Conservation (phyloP, 2,113 vertebrate genomes). For the Cacatua alba region DNA sequence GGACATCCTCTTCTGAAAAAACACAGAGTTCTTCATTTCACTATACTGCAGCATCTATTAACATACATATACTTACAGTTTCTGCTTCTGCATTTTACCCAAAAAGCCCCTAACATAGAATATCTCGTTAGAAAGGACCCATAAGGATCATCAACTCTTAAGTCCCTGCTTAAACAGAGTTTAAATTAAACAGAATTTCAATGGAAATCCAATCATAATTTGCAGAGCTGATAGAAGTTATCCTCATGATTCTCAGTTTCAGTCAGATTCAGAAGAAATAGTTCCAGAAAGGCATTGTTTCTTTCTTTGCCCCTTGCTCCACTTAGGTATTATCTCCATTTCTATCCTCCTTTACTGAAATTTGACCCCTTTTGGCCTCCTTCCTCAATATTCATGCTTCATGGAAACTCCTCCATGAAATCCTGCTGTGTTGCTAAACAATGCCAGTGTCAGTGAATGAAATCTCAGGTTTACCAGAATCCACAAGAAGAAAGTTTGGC, state of each 20-base stretch:
- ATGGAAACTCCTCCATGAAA: background rate
- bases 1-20: background rate
- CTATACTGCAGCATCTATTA: background rate
- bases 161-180: background rate
- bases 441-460: background rate
- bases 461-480: accelerated
- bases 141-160: background rate
- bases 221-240: background rate
- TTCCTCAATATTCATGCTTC: background rate
- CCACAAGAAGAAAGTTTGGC: background rate
- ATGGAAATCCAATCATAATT: background rate
- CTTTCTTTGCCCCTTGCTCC: background rate
- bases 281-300: background rate
- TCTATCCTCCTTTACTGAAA: background rate
- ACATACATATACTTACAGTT: background rate
- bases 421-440: background rate
- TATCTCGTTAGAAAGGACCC: background rate
- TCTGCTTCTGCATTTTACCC: background rate
- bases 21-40: background rate
- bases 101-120: background rate
- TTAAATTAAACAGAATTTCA: background rate
- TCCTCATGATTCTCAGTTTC: background rate
- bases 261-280: background rate
- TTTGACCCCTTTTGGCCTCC: background rate
- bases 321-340: background rate